Evolutionary conservation across 2,797 vertebrate genomes (phyloP).

Genomic region (Novumbra hubbsi): DNA sequence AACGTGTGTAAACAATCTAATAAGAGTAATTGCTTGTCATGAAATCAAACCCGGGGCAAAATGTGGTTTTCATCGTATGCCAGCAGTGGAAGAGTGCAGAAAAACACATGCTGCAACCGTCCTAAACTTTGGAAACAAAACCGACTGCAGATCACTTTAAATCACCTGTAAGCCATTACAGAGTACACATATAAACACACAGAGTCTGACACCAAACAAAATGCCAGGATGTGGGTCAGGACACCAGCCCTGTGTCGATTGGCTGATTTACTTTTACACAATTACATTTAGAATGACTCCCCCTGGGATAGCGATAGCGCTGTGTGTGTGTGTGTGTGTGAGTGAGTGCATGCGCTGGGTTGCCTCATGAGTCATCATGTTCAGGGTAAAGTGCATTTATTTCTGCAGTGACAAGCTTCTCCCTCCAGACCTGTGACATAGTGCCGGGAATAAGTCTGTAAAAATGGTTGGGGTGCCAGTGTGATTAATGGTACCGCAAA

Average conservation of each 20-base stretch:
- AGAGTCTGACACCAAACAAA: background rate
- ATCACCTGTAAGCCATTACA: constrained; percentile 24
- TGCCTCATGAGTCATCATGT: constrained; percentile 43
- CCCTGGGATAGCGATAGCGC: constrained; percentile 30
- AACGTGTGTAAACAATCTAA: constrained; percentile 26
- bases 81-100: background rate
- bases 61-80: background rate
- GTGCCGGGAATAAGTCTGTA: constrained; percentile 42
- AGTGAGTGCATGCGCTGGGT: background rate
- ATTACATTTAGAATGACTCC: constrained; percentile 32
- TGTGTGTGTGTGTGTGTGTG: background rate
- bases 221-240: background rate
- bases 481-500: constrained; percentile 59
- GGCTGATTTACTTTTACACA: constrained; percentile 25
- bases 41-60: background rate
- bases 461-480: constrained; percentile 54
- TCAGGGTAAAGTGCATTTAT: constrained; percentile 45
- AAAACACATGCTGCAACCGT: background rate
- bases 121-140: constrained; percentile 24
- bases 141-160: constrained; percentile 18
- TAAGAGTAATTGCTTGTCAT: background rate
- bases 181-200: background rate
- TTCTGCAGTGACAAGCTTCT: constrained; percentile 40
- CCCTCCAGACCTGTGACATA: constrained; percentile 31
- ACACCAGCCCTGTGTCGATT: background rate